Conservation (phyloP, 2,888 invertebrate genomes). For the Lasioglossum vierecki region DNA sequence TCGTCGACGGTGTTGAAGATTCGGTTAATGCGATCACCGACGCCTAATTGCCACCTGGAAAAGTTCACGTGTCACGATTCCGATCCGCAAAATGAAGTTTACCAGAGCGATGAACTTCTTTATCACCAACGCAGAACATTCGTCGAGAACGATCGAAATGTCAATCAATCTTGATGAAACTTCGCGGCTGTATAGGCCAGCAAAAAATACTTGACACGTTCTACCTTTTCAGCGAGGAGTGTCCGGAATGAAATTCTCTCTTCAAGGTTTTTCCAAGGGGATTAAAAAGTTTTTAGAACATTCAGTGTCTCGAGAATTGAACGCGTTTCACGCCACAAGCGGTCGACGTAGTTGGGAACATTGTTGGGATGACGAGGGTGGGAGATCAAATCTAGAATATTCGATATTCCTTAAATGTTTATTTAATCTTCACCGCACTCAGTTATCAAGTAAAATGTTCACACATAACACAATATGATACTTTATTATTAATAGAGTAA, state of each 20-base stretch:
- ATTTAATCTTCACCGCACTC: no score
- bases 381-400: no score
- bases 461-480: no score
- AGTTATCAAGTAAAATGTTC: no score
- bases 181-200: background rate
- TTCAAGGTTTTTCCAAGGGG: background rate
- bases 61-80: background rate
- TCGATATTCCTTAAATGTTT: no score
- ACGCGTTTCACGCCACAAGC: background rate
- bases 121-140: background rate
- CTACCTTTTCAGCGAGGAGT: background rate
- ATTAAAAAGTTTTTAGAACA: background rate
- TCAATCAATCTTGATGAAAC: background rate
- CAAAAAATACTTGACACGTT: background rate
- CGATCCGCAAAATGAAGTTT: background rate
- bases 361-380: no score
- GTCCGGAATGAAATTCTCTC: background rate
- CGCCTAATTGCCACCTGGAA: conserved; percentile 26
- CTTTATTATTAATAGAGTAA: no score
- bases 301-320: background rate
- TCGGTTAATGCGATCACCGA: conserved; percentile 17
- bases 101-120: background rate
- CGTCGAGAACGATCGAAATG: background rate
- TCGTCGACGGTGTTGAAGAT: conserved; percentile 8
- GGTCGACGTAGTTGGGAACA: background rate